These are phyloP conservation scores for Pelobates fuscus DNA, from an alignment of 2,113 vertebrate genomes.

Conservation along the genomic window DNA sequence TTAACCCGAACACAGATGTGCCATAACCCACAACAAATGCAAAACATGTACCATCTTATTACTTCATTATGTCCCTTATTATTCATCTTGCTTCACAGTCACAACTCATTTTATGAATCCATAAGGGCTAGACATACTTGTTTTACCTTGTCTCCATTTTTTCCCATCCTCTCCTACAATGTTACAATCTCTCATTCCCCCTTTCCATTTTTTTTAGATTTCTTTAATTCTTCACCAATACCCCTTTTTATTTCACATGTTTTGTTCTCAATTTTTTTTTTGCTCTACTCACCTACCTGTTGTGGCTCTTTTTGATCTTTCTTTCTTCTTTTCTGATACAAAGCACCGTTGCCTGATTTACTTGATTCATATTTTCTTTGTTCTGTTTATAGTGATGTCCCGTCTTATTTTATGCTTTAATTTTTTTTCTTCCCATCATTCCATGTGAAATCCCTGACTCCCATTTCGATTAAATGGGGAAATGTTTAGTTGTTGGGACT, in stretches of 20 bases:
- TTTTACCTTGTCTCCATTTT: not conserved
- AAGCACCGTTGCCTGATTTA: no score
- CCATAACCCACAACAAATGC: constrained; percentile 44
- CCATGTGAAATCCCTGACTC: no score
- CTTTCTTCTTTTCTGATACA: constrained; percentile 17
- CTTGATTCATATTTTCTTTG: no score
- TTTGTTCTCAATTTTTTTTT: not conserved
- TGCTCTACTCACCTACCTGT: constrained; percentile 32
- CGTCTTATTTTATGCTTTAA: no score
- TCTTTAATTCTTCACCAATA: not conserved
- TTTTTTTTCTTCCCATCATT: no score
- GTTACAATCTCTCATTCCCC: constrained; percentile 6
- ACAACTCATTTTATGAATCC: constrained; percentile 35
- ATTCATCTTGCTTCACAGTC: constrained; percentile 38
- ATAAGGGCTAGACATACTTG: constrained; percentile 4
- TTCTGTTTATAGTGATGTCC: no score
- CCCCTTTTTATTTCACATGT: not conserved
- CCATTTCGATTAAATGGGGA: no score
- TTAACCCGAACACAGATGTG: constrained; percentile 47
- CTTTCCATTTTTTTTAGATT: not conserved
- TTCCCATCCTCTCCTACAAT: not conserved
- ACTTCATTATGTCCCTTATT: constrained; percentile 44
- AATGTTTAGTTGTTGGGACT: no score
- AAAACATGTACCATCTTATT: constrained; percentile 38
- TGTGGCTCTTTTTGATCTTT: no score